Base-by-base conservation (phyloP, 2,888 invertebrate species). In the Zhengitettix transpicula region DNA sequence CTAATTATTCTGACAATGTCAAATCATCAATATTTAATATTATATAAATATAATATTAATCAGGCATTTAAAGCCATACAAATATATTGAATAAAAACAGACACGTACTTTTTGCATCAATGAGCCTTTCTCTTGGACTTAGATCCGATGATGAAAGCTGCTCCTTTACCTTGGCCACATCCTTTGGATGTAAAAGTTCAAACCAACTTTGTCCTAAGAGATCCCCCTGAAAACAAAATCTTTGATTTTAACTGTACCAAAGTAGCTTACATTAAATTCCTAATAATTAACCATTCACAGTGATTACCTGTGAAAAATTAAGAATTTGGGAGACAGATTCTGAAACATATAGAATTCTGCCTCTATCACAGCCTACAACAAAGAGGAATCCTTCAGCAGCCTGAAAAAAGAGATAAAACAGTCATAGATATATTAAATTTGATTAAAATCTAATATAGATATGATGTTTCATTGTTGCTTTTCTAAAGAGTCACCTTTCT, bases 111-210 rank as follows among this genome's bases (percentile, higher is more conserved):
- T 92, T 93, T 57, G 91, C 90, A 74, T 95, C 94, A 67, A 94
- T 92, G 64, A 94, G 79, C 65, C 91, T 78, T 74, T 94, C 93
- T 52, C 93, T 77, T 0, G 93, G 92, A 66, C 86, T 87, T 65
- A 91, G 80, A 74, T 95, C 93, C 0, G 91, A 87, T 0, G 93
- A 89, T 0, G 92, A 90, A 9, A 96, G 78, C 73, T 96, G 95
- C 70, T 95, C 95, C 71, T 96, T 96, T 9, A 95, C 92, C 74
- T 94, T 95, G 60, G 86, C 87, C 47, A 96, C 89, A 73, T 96
- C 96, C 72, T 93, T 92, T 0, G 94, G 94, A 72, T 96, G 95
- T 54, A 96, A 75, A 64, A 94, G 89, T 73, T 96, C 95, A 72
- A 96, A 95, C 79, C 93, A 81, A 71, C 91, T 94, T 74, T 94